These are phyloP conservation scores for Hormaphis cornu DNA, from an alignment of 1,140 invertebrate genomes.

Conservation along the genomic window DNA sequence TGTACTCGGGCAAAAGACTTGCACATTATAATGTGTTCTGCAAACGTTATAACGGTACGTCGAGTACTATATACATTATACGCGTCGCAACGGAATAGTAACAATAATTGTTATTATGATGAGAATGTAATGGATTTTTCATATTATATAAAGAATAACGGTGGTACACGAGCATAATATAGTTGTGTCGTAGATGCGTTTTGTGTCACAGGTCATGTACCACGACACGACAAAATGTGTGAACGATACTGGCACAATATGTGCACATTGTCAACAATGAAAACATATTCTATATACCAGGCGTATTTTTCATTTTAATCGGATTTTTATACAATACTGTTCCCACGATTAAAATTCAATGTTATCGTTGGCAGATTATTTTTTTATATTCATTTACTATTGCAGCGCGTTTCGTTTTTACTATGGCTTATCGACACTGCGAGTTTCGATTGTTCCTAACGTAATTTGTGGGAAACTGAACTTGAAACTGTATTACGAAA, in stretches of 20 bases:
- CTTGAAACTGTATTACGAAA: too few relatives aligned
- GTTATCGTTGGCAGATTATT: too few relatives aligned
- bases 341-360: too few relatives aligned
- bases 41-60: constrained; percentile 1
- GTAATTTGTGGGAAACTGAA: too few relatives aligned
- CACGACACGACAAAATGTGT: background rate
- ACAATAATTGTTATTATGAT: background rate
- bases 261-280: background rate
- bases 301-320: too few relatives aligned
- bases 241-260: background rate
- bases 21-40: background rate
- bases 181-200: background rate
- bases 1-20: background rate
- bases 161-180: background rate
- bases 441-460: too few relatives aligned
- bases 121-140: background rate
- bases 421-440: too few relatives aligned
- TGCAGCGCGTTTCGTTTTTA: too few relatives aligned
- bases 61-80: background rate
- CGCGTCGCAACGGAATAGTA: background rate
- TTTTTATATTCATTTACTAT: too few relatives aligned
- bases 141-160: constrained; percentile 14
- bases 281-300: too few relatives aligned
- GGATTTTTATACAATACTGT: too few relatives aligned
- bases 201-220: background rate